Base-by-base conservation (phyloP, 2,113 vertebrate species). In the Petrocephalus zakoni region DNA sequence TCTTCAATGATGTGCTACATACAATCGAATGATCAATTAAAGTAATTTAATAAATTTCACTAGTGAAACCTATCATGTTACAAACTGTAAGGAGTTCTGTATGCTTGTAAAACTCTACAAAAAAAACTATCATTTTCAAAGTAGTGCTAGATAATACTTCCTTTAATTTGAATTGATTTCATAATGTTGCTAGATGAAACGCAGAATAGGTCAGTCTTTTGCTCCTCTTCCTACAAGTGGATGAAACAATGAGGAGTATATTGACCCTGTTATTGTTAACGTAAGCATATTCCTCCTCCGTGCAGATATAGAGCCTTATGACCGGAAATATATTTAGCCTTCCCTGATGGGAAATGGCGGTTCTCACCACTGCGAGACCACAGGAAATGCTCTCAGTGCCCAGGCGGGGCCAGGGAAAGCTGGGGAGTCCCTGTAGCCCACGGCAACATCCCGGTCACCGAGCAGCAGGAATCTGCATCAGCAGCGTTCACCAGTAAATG, bases 391-490 rank as follows among this genome's bases (percentile, higher is more conserved):
- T 22, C 17, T 82, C 21, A 82, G 42, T 47, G 21, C 9, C 46
- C 46, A 49, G 46, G 78, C 8, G 29, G 15, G 78, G 78, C 78
- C 9, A 2, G 78, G 34, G 42, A 49, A 47, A 4, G 46, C 9
- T 49, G 46, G 25, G 52, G 29, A 37, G 51, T 86, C 84, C 52
- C 84, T 53, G 25, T 55, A 2, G 29, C 21, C 51, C 15, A 7
- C 15, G 2, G 51, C 25, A 10, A 53, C 52, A 25, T 19, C 84
- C 25, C 6, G 2, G 84, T 56, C n/a, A 15, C 52, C 15, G 5
- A 86, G 84, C 25, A 52, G 25, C 84, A 56, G 84, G 52, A 86
- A 42, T 49, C 51, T 34, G 72, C 49, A 53, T 88, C 87, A 37
- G 68, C 51, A 53, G 72, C 22, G 49, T 25, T 42, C 49, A 19